These are phyloP conservation scores for Microctenopoma lineatum DNA, from an alignment of 2,797 vertebrate species.

Conservation along the genomic window DNA sequence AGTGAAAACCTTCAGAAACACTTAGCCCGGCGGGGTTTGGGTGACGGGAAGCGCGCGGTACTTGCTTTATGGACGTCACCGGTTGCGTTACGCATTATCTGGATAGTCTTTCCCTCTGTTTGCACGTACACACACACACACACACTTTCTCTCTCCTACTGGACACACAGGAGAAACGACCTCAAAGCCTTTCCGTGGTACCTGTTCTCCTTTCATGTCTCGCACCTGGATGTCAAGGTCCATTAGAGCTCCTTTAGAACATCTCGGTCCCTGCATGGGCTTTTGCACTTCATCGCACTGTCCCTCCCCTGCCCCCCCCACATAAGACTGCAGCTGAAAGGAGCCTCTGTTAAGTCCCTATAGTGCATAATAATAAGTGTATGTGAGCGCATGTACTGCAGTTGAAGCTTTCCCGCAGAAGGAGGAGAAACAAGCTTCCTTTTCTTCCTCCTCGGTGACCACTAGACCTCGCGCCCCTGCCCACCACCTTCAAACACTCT, in stretches of 20 bases:
- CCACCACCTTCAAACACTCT: conserved; percentile 37
- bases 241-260: conserved; percentile 59
- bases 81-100: conserved; percentile 3
- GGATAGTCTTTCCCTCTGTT: background rate
- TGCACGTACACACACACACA: background rate
- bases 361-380: background rate
- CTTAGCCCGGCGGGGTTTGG: conserved; percentile 15
- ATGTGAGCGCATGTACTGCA: conserved; percentile 1
- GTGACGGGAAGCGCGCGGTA: conserved; percentile 2
- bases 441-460: conserved; percentile 22
- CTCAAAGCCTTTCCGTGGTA: conserved; percentile 28
- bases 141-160: background rate
- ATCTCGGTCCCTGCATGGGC: conserved; percentile 15
- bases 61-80: conserved; percentile 31
- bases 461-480: conserved; percentile 31
- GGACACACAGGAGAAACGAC: background rate
- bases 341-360: conserved; percentile 30
- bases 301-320: conserved; percentile 24
- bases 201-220: conserved; percentile 55
- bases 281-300: conserved; percentile 42
- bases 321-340: conserved; percentile 48
- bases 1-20: conserved; percentile 38
- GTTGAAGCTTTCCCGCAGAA: background rate
- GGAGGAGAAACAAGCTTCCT: background rate
- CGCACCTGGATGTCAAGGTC: conserved; percentile 55